phyloP scores from a whole-genome alignment of 2,113 vertebrate genomes.

The Ammodytes dubius region DNA sequence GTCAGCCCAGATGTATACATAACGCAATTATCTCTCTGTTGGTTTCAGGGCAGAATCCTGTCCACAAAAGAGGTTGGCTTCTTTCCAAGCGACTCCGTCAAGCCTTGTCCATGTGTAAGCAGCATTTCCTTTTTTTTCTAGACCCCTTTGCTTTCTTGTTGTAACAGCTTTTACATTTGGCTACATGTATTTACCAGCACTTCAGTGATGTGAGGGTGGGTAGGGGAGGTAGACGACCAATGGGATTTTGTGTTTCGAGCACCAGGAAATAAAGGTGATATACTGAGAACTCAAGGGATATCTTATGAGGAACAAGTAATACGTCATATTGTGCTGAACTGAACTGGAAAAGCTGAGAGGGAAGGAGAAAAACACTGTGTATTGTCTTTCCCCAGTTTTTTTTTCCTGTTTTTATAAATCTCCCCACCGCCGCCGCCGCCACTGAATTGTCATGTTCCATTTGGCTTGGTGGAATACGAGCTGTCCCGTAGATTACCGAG shows the following conservation, averaged over 20 bases:
- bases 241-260: slow-evolving; percentile 7
- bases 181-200: background rate
- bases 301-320: background rate
- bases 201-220: slow-evolving; percentile 1
- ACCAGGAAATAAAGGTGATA: slow-evolving; percentile 22
- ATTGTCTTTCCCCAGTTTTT: background rate
- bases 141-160: slow-evolving; percentile 21
- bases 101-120: slow-evolving; percentile 96
- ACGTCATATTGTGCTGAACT: background rate
- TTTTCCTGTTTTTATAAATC: background rate
- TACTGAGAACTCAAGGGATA: background rate
- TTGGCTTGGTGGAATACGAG: slow-evolving; percentile 25
- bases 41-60: slow-evolving; percentile 92
- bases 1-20: slow-evolving; percentile 59
- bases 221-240: background rate
- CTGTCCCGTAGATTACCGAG: slow-evolving; percentile 39
- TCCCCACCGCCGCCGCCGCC: background rate
- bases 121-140: slow-evolving; percentile 46
- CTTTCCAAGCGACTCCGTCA: slow-evolving; percentile 96
- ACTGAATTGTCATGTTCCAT: slow-evolving; percentile 27
- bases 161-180: background rate
- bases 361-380: background rate
- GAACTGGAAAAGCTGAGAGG: background rate
- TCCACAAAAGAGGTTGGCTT: slow-evolving; percentile 94
- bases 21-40: slow-evolving; percentile 72